These are phyloP conservation scores for Trematocara zebra DNA, from an alignment of 2,113 vertebrate species.

Conservation along the genomic window DNA sequence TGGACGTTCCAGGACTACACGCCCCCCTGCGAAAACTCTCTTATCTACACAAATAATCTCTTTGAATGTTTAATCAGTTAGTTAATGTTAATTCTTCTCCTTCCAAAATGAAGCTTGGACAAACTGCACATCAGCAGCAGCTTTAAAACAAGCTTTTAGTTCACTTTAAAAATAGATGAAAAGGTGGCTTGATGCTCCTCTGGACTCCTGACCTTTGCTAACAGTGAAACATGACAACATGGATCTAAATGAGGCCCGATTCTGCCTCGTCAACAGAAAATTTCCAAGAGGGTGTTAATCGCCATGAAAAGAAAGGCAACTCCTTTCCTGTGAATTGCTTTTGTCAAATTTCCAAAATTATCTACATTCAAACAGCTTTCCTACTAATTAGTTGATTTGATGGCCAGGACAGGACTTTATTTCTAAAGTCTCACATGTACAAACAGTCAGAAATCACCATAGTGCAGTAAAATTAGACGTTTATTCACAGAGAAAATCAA, in stretches of 20 bases:
- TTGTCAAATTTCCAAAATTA: background rate
- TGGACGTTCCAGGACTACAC: background rate
- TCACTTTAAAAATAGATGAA: background rate
- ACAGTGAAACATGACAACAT: background rate
- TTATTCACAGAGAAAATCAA: background rate
- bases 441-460: background rate
- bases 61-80: background rate
- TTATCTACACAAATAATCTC: background rate
- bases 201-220: background rate
- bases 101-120: rapidly evolving
- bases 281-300: rapidly evolving
- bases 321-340: background rate
- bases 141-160: background rate
- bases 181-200: background rate
- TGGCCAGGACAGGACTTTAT: background rate
- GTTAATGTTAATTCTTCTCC: background rate
- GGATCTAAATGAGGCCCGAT: background rate
- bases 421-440: background rate
- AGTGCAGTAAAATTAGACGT: rapidly evolving
- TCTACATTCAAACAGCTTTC: background rate
- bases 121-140: background rate
- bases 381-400: background rate
- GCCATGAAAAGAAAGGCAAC: background rate
- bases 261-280: background rate
- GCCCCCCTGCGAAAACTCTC: rapidly evolving